phyloP scores from a whole-genome alignment of 2,888 invertebrate species.

The Drosophila birchii region DNA sequence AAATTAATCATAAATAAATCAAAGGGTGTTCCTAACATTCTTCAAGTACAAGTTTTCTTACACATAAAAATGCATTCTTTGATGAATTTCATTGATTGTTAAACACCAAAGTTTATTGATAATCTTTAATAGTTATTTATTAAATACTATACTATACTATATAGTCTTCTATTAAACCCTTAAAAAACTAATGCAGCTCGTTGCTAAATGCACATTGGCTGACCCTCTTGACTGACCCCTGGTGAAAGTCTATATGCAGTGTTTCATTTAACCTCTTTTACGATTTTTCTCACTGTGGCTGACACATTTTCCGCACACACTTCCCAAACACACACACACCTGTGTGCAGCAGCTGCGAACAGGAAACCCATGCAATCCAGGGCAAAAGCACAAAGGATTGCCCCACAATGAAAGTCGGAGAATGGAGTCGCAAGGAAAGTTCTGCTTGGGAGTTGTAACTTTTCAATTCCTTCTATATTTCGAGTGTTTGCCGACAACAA shows the following conservation, averaged over 20 bases:
- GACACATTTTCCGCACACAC: constrained; percentile 54
- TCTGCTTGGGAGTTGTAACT: constrained; percentile 22
- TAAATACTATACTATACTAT: neutral
- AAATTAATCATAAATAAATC: too few species aligned
- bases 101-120: too few species aligned
- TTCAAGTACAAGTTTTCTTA: too few species aligned
- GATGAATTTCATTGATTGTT: neutral
- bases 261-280: constrained; percentile 14
- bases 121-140: neutral
- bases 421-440: constrained; percentile 37
- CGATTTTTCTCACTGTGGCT: constrained; percentile 45
- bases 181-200: too few species aligned
- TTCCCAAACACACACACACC: constrained; percentile 27
- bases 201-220: neutral
- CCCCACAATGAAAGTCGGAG: constrained; percentile 20
- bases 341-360: constrained; percentile 26
- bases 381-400: constrained; percentile 27
- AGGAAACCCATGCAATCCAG: constrained; percentile 18
- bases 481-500: constrained; percentile 39
- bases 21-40: too few species aligned
- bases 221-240: neutral
- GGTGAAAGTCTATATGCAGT: constrained; percentile 5
- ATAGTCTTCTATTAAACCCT: neutral
- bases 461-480: constrained; percentile 49
- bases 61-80: too few species aligned